Conservation (phyloP, 2,797 vertebrate species). For the Menidia menidia region DNA sequence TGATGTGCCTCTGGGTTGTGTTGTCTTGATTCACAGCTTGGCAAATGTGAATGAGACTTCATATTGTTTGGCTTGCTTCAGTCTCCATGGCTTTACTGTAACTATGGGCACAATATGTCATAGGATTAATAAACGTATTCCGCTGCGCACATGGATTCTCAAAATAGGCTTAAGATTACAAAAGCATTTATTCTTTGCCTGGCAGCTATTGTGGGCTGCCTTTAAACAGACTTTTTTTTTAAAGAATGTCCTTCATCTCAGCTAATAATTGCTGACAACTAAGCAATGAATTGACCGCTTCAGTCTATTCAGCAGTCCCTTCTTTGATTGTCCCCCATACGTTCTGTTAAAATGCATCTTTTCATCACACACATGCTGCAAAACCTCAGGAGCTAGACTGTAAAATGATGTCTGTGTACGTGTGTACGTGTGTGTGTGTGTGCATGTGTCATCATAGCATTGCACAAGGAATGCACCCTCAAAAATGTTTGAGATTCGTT, state of each 20-base stretch:
- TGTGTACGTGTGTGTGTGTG: slow-evolving; percentile 7
- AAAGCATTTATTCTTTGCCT: slow-evolving; percentile 16
- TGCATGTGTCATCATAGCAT: background rate
- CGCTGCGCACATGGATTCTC: background rate
- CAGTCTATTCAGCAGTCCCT: background rate
- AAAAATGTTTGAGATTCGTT: slow-evolving; percentile 12
- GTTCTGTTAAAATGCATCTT: slow-evolving; percentile 12
- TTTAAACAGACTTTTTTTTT: slow-evolving; percentile 7
- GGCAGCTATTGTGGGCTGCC: background rate
- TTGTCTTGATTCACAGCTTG: slow-evolving; percentile 25
- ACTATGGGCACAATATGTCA: slow-evolving; percentile 17
- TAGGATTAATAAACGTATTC: background rate
- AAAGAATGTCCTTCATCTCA: background rate
- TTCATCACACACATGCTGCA: slow-evolving; percentile 15
- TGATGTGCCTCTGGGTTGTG: slow-evolving; percentile 28
- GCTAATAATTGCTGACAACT: slow-evolving; percentile 38
- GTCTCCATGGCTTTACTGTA: slow-evolving; percentile 2
- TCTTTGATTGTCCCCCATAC: slow-evolving; percentile 6
- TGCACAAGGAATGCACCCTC: background rate
- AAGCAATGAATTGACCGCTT: background rate
- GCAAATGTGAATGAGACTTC: slow-evolving; percentile 6
- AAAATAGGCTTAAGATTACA: slow-evolving; percentile 12
- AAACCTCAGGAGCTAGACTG: slow-evolving; percentile 23
- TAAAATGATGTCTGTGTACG: slow-evolving; percentile 2
- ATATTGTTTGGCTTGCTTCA: slow-evolving; percentile 1